Evolutionary conservation across 2,113 vertebrate genomes (phyloP).

Genomic region (Ammodytes marinus): DNA sequence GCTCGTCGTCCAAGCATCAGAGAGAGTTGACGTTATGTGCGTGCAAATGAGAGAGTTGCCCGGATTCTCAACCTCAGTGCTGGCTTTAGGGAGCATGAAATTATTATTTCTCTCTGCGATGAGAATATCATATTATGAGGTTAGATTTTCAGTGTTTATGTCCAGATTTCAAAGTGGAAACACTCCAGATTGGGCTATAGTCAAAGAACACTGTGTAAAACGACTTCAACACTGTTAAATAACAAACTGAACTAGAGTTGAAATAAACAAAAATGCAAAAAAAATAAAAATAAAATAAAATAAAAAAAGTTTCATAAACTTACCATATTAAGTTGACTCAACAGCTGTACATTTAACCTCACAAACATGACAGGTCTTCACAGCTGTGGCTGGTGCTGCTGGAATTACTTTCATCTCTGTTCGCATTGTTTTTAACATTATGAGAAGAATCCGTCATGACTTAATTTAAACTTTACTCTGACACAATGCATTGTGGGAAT

Average conservation of each 20-base stretch:
- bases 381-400: too few species aligned
- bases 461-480: neutral
- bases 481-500: neutral
- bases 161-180: conserved; percentile 52
- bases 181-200: conserved; percentile 18
- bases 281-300: neutral
- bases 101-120: conserved; percentile 61
- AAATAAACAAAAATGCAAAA: neutral
- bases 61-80: conserved; percentile 47
- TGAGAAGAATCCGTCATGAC: neutral
- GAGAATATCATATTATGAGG: conserved; percentile 66
- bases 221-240: neutral
- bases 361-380: neutral
- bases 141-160: conserved; percentile 43
- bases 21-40: conserved; percentile 60
- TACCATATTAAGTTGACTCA: neutral
- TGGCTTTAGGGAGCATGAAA: conserved; percentile 48
- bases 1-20: conserved; percentile 50
- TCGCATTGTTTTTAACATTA: neutral
- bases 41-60: conserved; percentile 68
- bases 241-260: neutral
- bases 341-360: too few species aligned
- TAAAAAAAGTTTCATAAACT: neutral
- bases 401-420: neutral
- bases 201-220: conserved; percentile 15